These are phyloP conservation scores for Apodemus sylvaticus DNA, from an alignment of 2,113 vertebrate species.

Conservation along the genomic window DNA sequence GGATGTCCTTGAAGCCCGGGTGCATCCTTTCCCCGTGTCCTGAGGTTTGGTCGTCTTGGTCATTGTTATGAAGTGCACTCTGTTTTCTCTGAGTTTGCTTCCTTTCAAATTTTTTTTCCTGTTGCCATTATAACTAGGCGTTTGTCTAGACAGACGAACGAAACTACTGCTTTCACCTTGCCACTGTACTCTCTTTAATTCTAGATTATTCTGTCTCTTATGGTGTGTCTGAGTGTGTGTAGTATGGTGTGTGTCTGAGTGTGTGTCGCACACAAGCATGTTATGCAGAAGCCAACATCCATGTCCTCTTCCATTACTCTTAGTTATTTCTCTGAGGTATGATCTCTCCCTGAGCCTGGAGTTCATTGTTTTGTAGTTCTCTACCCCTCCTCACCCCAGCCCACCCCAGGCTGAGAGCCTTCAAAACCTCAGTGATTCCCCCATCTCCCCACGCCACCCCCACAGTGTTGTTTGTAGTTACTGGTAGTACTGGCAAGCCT, in stretches of 20 bases:
- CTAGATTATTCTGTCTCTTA: not conserved
- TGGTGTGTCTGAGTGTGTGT: not conserved
- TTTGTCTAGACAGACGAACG: not conserved
- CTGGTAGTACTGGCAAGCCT: not conserved
- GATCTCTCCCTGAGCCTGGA: not conserved
- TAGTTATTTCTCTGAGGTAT: not conserved
- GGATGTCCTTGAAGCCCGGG: no score
- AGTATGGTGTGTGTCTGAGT: not conserved
- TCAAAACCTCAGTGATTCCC: not conserved
- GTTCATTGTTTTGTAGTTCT: not conserved
- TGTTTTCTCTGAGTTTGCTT: not conserved
- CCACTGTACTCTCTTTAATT: slow-evolving; percentile 7
- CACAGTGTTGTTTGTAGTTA: no score
- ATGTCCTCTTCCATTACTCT: not conserved
- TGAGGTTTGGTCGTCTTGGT: not conserved
- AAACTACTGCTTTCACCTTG: not conserved
- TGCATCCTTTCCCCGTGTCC: not conserved
- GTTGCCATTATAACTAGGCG: slow-evolving; percentile 10
- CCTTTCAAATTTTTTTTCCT: not conserved
- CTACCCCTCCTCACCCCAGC: not conserved
- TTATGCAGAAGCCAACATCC: not conserved
- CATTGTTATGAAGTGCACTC: not conserved
- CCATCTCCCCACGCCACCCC: not conserved
- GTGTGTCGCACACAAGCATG: not conserved
- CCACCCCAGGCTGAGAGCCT: no score